Evolutionary conservation across 1,140 invertebrate species (phyloP).

Genomic region (Nephila pilipes): DNA sequence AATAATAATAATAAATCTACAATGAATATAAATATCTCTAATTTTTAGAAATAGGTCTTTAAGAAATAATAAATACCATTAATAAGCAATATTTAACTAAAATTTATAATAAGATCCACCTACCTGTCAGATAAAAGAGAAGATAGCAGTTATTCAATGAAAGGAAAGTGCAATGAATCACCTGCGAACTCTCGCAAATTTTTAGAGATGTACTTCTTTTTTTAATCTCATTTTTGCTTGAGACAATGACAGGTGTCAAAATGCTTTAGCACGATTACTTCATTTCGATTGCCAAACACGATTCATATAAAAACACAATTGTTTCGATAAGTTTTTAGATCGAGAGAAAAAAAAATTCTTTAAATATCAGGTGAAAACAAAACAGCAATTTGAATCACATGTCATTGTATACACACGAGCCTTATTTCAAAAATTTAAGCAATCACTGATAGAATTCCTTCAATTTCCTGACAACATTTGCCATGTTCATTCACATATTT

Average conservation of each 20-base stretch:
- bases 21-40: not conserved
- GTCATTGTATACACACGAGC: no score
- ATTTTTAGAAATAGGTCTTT: not conserved
- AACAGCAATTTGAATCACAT: no score
- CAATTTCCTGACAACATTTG: no score
- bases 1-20: not conserved
- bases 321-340: no score
- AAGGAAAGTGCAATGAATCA: not conserved
- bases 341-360: no score
- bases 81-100: not conserved
- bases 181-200: slow-evolving; percentile 5
- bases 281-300: not conserved
- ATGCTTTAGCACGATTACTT: not conserved
- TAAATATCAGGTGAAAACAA: no score
- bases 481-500: no score
- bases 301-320: no score
- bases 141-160: not conserved
- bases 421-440: no score
- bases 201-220: not conserved
- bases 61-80: not conserved
- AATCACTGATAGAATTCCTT: no score
- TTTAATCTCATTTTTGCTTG: not conserved
- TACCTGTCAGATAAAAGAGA: not conserved
- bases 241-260: not conserved
- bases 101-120: not conserved